These are phyloP conservation scores for Centruroides sculpturatus DNA, from an alignment of 1,140 invertebrate species.

Conservation along the genomic window DNA sequence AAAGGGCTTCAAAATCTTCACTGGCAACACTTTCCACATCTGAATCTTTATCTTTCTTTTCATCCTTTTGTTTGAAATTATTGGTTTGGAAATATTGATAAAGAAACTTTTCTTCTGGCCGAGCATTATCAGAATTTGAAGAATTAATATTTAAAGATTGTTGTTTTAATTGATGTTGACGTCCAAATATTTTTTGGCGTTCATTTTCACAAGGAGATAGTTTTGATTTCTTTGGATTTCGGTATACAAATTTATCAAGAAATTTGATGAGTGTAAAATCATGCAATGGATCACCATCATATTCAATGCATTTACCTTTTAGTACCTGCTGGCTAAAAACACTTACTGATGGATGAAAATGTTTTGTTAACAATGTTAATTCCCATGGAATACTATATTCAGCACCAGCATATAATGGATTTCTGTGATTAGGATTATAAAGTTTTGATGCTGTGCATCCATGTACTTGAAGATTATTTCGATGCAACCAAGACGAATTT, in stretches of 20 bases:
- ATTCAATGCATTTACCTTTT: slow-evolving; percentile 46
- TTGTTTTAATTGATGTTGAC: not conserved
- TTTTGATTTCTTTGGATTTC: slow-evolving; percentile 75
- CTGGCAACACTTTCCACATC: slow-evolving; percentile 70
- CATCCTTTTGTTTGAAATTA: slow-evolving; percentile 18
- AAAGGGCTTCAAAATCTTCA: slow-evolving; percentile 56
- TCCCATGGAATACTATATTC: slow-evolving; percentile 52
- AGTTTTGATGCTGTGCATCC: slow-evolving; percentile 4
- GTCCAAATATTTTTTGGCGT: slow-evolving; percentile 17
- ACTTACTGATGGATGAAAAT: slow-evolving; percentile 83
- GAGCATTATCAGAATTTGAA: slow-evolving; percentile 42
- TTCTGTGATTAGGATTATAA: slow-evolving; percentile 60
- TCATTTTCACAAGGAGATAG: slow-evolving; percentile 16
- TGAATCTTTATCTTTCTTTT: slow-evolving; percentile 35
- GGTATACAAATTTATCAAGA: slow-evolving; percentile 86
- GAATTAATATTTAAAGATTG: too few species aligned
- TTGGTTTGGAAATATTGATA: slow-evolving; percentile 33
- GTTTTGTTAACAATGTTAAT: slow-evolving; percentile 47
- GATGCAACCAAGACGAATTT: too few species aligned
- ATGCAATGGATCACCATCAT: slow-evolving; percentile 78
- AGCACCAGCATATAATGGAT: slow-evolving; percentile 67
- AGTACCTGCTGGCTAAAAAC: slow-evolving; percentile 74
- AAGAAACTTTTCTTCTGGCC: slow-evolving; percentile 65
- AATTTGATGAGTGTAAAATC: slow-evolving; percentile 83
- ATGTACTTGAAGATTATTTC: too few species aligned